Evolutionary conservation across 2,888 invertebrate species (phyloP).

Genomic region (Glomeris marginata): DNA sequence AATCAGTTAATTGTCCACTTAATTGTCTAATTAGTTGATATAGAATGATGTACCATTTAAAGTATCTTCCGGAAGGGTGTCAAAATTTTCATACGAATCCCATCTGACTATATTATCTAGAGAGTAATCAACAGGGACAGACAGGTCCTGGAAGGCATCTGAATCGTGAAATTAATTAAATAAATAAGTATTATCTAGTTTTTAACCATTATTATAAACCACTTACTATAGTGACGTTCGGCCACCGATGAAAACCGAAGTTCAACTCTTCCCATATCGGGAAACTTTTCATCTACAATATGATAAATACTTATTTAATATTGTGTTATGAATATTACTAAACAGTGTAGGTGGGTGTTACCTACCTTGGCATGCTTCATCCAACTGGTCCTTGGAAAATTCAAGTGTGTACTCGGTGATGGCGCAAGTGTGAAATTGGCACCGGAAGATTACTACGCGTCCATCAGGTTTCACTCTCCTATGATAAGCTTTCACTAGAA

Average conservation of each 20-base stretch:
- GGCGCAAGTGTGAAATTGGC: conserved; percentile 90
- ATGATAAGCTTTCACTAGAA: conserved; percentile 79
- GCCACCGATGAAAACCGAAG: conserved; percentile 52
- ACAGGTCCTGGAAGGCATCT: conserved; percentile 22
- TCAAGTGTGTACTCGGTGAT: conserved; percentile 68
- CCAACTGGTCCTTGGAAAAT: conserved; percentile 72
- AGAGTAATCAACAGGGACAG: conserved; percentile 29
- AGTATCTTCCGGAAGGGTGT: conserved; percentile 20
- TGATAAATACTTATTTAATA: too few species aligned
- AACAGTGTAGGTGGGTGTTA: conserved; percentile 6
- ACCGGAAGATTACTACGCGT: conserved; percentile 61
- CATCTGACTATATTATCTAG: conserved; percentile 55
- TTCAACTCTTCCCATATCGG: conserved; percentile 69
- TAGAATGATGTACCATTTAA: conserved; percentile 19
- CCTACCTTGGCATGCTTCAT: conserved; percentile 65
- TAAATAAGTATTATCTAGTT: too few species aligned
- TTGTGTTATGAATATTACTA: conserved; percentile 2
- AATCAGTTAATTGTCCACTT: too few species aligned
- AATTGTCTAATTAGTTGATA: too few species aligned
- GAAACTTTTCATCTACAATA: conserved; percentile 56
- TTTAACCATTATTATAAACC: too few species aligned
- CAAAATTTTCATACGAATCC: conserved; percentile 57
- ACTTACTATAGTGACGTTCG: conserved; percentile 10
- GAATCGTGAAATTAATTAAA: not conserved
- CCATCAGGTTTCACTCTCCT: conserved; percentile 31